These are phyloP conservation scores for Acleris literana DNA, from an alignment of 2,888 invertebrate genomes.

Conservation along the genomic window DNA sequence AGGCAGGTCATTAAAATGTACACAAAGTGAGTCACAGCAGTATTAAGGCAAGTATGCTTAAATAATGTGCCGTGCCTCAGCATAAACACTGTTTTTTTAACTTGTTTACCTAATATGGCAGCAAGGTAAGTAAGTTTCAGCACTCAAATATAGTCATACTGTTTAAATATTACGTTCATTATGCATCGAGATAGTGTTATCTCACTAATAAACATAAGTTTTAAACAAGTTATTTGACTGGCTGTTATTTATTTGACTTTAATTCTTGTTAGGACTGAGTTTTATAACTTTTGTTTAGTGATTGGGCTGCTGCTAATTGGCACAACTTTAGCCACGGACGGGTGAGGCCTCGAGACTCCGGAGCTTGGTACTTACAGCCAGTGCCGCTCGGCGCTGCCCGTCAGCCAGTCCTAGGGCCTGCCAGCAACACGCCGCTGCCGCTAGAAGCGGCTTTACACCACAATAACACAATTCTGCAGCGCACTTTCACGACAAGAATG, in stretches of 20 bases:
- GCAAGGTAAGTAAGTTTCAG: conserved; percentile 29
- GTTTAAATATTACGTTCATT: conserved; percentile 35
- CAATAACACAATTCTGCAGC: conserved; percentile 66
- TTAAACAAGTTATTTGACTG: conserved; percentile 21
- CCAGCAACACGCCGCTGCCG: conserved; percentile 31
- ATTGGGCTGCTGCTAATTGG: conserved; percentile 17
- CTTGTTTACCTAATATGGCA: conserved; percentile 15
- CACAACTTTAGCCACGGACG: conserved; percentile 29
- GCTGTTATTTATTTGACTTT: background rate
- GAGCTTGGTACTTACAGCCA: conserved; percentile 11
- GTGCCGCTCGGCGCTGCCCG: conserved; percentile 5
- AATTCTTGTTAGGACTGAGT: background rate
- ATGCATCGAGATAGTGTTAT: conserved; percentile 33
- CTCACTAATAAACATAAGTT: conserved; percentile 28
- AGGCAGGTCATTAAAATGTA: no score
- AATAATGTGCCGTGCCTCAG: conserved; percentile 21
- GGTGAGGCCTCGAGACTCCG: background rate
- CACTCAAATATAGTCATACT: conserved; percentile 16
- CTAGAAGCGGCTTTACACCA: conserved; percentile 59
- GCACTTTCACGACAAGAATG: conserved; percentile 74
- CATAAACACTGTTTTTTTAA: conserved; percentile 13
- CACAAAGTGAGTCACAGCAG: conserved; percentile 18
- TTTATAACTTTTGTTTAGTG: conserved; percentile 19
- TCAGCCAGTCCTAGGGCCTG: conserved; percentile 7
- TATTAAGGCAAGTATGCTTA: conserved; percentile 14